These are phyloP conservation scores for Sebastes minor DNA, from an alignment of 2,797 vertebrate species.

Conservation along the genomic window DNA sequence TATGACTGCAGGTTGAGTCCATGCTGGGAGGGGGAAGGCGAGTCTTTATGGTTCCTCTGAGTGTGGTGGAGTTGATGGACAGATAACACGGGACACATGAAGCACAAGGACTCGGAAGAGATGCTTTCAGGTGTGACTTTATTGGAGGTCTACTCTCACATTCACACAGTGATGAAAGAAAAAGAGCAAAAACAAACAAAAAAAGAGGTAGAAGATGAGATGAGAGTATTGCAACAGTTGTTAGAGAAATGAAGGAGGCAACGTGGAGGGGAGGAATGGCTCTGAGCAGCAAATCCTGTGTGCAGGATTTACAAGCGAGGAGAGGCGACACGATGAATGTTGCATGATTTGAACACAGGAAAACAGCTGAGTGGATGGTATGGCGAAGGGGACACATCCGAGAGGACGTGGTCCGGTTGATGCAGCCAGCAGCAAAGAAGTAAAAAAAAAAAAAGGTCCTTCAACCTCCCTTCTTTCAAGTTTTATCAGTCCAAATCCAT, in stretches of 20 bases:
- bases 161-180: constrained; percentile 80
- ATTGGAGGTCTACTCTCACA: constrained; percentile 79
- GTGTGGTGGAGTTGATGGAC: constrained; percentile 82
- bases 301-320: constrained; percentile 51
- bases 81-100: constrained; percentile 86
- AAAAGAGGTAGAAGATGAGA: constrained; percentile 70
- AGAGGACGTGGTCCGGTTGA: constrained; percentile 15
- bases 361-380: constrained; percentile 39
- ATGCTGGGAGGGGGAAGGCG: constrained; percentile 63
- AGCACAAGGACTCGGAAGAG: constrained; percentile 85
- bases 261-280: constrained; percentile 5
- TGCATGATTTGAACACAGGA: constrained; percentile 55
- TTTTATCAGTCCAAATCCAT: constrained; percentile 21
- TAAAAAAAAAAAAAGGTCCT: constrained; percentile 12
- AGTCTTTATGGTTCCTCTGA: constrained; percentile 57
- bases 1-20: constrained; percentile 63
- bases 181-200: not conserved
- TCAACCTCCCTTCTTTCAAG: constrained; percentile 35
- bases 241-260: constrained; percentile 45
- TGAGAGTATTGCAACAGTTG: constrained; percentile 65
- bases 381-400: not conserved
- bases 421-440: constrained; percentile 30
- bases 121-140: constrained; percentile 88
- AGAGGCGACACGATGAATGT: constrained; percentile 54
- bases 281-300: constrained; percentile 53